Base-by-base conservation (phyloP, 1,140 invertebrate species). In the Dendroctonus ponderosae region DNA sequence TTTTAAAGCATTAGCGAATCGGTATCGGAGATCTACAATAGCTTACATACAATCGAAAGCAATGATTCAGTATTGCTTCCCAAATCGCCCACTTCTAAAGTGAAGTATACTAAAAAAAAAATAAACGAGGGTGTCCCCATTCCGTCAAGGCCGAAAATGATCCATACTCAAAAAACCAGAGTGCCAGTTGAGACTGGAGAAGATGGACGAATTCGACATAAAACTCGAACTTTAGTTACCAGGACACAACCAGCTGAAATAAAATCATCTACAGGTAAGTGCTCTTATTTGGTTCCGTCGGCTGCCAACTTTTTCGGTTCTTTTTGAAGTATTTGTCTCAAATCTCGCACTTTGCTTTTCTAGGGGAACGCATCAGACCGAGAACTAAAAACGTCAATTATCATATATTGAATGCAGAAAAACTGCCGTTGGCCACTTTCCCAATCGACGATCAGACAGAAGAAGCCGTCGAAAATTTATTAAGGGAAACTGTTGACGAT, bases 151-250 rank as follows among this genome's bases (percentile, higher is more conserved):
- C 88, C 87, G 0, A 85, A 87, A 70, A 90, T 89, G 87, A 89
- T 89, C 67, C 88, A 89, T 69, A 89, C 87, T 0, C 86, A 87
- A 74, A 87, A 87, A 71, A 84, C 84, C 2, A 78, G 83, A 56
- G 81, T 85, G 3, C 77, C 84, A 3, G 80, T 83, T 3, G 82
- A 84, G 53, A 72, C 81, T 0, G 80, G 75, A 12, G 83, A 83
- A 66, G 82, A 80, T 6, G 82, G 80, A 3, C 81, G 83, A 60
- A 80, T 82, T 40, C 77, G 81, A 11, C 83, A 86, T 48, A 85
- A 83, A 67, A 84, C 84, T 0, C 85, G 83, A 69, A 83, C 83
- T 2, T 77, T 84, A 77, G 79, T 85, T 0, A 84, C 78, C 11
- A 80, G 84, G 63, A 86, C 83, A 11, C 82, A 85, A 75, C 79